phyloP scores from a whole-genome alignment of 2,113 vertebrate species.

The Rhabdomys dilectus region DNA sequence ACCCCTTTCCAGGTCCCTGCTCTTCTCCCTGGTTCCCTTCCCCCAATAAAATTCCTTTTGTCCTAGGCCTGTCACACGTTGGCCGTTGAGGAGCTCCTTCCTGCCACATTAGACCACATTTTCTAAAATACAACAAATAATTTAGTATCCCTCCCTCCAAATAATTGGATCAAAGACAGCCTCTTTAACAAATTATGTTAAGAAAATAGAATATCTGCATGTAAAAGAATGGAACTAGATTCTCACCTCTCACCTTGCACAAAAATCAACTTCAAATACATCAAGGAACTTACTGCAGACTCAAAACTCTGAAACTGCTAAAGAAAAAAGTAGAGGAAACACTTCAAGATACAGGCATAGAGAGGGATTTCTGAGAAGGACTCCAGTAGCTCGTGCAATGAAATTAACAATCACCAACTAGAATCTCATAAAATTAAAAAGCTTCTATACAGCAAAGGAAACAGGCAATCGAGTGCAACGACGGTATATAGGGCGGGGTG shows the following conservation, averaged over 20 bases:
- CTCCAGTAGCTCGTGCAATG: background rate
- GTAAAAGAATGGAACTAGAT: background rate
- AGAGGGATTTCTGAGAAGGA: too few relatives aligned
- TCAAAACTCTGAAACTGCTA: background rate
- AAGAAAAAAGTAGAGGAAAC: background rate
- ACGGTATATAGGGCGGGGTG: accelerated
- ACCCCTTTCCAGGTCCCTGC: too few relatives aligned
- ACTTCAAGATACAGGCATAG: background rate
- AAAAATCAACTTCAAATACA: background rate
- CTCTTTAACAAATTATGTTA: background rate
- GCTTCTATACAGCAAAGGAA: background rate
- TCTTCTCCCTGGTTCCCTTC: too few relatives aligned
- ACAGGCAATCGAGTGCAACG: accelerated
- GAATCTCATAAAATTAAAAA: background rate
- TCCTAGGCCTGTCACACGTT: too few relatives aligned
- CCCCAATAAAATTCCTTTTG: too few relatives aligned
- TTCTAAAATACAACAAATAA: too few relatives aligned
- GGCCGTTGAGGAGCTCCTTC: too few relatives aligned
- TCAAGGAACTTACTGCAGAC: background rate
- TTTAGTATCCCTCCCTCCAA: background rate
- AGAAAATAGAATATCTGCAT: background rate
- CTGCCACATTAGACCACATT: too few relatives aligned
- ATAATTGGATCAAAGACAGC: background rate
- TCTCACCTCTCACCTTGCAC: background rate
- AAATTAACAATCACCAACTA: background rate